These are phyloP conservation scores for Macheiramphus alcinus DNA, from an alignment of 2,113 vertebrate genomes.

Conservation along the genomic window DNA sequence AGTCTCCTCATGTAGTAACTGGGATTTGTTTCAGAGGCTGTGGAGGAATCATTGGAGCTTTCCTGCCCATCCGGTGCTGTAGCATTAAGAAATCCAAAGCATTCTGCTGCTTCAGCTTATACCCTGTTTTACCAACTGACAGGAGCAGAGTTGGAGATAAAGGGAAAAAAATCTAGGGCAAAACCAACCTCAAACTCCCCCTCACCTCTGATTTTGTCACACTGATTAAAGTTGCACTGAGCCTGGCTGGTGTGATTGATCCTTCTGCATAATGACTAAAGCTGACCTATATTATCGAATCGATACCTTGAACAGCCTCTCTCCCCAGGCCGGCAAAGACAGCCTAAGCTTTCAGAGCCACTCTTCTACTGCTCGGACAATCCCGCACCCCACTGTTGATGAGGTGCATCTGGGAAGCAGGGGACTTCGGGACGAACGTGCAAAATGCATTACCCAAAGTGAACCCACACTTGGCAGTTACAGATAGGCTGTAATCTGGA, in stretches of 20 bases:
- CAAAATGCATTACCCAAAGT: neutral
- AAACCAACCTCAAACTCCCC: neutral
- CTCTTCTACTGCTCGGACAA: rapidly evolving
- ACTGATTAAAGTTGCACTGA: neutral
- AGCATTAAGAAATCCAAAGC: neutral
- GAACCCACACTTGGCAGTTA: neutral
- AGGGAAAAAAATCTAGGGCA: neutral
- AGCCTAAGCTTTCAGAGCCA: neutral
- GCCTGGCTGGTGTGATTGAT: conserved; percentile 20
- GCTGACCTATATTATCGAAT: neutral
- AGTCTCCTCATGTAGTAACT: too few relatives aligned
- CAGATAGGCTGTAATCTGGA: neutral
- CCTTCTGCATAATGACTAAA: neutral
- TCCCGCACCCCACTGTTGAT: rapidly evolving
- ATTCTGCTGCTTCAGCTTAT: neutral
- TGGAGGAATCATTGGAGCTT: neutral
- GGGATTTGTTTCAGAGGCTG: neutral
- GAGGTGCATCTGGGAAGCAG: neutral
- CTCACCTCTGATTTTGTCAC: conserved; percentile 10
- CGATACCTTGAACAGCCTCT: neutral
- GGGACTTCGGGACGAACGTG: rapidly evolving
- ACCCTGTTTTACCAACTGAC: neutral
- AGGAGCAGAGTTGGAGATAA: neutral
- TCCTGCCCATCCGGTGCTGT: neutral
- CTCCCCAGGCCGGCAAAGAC: neutral